These are phyloP conservation scores for Danio kyathit DNA, from an alignment of 2,797 vertebrate species.

Conservation along the genomic window DNA sequence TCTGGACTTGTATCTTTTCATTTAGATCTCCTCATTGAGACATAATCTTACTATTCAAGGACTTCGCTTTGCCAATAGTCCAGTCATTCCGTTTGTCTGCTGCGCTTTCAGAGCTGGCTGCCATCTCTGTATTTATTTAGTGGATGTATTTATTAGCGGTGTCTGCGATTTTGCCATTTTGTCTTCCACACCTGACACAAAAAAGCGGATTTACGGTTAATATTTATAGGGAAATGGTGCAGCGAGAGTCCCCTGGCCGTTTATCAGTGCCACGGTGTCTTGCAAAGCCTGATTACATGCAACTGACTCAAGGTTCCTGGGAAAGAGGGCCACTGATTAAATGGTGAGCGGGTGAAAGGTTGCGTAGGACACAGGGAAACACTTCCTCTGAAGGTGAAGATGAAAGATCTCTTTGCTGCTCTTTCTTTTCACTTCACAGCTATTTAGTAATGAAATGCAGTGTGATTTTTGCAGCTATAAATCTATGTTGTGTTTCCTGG, in stretches of 20 bases:
- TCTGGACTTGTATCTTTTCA: conserved; percentile 4
- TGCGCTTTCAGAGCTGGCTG: neutral
- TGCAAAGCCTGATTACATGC: conserved; percentile 47
- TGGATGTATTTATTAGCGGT: conserved; percentile 30
- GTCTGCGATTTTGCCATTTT: conserved; percentile 45
- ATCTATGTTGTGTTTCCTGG: no score
- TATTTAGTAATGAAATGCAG: conserved; percentile 31
- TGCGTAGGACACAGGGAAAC: neutral
- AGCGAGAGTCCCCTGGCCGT: conserved; percentile 63
- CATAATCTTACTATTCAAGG: conserved; percentile 17
- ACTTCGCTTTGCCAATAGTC: conserved; percentile 8
- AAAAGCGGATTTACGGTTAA: conserved; percentile 69
- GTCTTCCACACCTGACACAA: conserved; percentile 61
- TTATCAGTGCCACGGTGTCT: conserved; percentile 20
- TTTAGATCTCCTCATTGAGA: conserved; percentile 22
- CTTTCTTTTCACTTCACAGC: conserved; percentile 19
- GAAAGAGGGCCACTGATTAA: conserved; percentile 46
- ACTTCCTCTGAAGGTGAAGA: conserved; percentile 31
- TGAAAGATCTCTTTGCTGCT: conserved; percentile 23
- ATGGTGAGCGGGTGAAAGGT: conserved; percentile 10
- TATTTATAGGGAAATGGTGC: conserved; percentile 72
- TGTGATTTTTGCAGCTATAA: neutral
- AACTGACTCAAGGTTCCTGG: conserved; percentile 44
- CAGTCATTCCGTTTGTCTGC: neutral
- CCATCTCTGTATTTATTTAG: conserved; percentile 21